Evolutionary conservation across 2,888 invertebrate species (phyloP), one percentile per base, ranked within the genome.

Genomic region (Atherix ibis): DNA sequence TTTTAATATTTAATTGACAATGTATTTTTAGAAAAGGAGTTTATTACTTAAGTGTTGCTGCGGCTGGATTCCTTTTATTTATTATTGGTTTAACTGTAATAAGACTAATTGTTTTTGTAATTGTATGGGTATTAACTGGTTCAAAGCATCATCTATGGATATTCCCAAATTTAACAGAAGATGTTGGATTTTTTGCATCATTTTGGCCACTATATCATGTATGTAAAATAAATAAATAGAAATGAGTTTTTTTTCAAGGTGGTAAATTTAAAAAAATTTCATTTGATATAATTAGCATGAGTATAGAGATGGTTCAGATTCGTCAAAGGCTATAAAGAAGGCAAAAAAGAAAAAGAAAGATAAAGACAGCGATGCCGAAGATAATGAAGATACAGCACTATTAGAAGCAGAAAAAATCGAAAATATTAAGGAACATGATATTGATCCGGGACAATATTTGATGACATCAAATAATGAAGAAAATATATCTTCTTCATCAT

Each of bases 121-220:
- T 81, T 6, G 75, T 98, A 14, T 98, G 95, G 94, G 54, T 79
- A 8, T 48, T 82, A 12, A 87, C 92, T 0, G 66, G 87, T 39
- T 87, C 95, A 4, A 73, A 81, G 48, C 85, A 95, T 58, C 91
- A 95, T 55, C 70, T 99, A 44, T 98, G 98, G 97, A 71, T 99
- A 43, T 70, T 99, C 49, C 98, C 98, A n/a, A 99, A 99, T 65
- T 68, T 99, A 27, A 94, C 94, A 0, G 98, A 97, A 62, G 98
- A 99, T 55, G 97, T 97, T 18, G 95, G 98, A 34, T 92, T 99
- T 69, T 81, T 97, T 45, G 95, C 95, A 5, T 97, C 95, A 0
- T 98, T 98, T 66, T 89, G 91, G 82, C 98, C 98, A 3, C 66
- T 94, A 1, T 95, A 94, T 62, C 80, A 84, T 64, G 87, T 84